phyloP scores from a whole-genome alignment of 1,140 invertebrate species.

The Nautilus pompilius region DNA sequence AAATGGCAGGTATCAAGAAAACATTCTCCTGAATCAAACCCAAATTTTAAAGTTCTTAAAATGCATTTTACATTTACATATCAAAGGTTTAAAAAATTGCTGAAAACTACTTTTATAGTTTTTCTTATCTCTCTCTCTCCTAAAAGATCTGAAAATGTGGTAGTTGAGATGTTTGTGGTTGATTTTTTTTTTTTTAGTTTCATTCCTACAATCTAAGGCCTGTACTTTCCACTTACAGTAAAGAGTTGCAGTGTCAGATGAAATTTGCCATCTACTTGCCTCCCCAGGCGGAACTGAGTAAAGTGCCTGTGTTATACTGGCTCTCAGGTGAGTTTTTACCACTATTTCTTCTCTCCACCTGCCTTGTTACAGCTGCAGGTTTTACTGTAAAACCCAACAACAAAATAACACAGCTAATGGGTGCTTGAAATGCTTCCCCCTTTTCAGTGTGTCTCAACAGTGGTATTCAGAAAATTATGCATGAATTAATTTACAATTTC shows the following conservation, averaged over 20 bases:
- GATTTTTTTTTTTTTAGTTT: background rate
- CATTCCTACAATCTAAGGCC: background rate
- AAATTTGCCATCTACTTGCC: conserved; percentile 91
- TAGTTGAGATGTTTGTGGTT: background rate
- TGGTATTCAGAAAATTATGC: no score
- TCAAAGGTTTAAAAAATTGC: background rate
- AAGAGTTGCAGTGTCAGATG: conserved; percentile 81
- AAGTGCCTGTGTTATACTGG: conserved; percentile 86
- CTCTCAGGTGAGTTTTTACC: conserved; percentile 74
- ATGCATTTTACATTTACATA: background rate
- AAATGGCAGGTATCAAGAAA: no score
- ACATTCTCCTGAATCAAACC: no score
- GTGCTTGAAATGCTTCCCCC: no score
- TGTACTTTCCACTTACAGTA: conserved; percentile 55
- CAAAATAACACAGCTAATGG: no score
- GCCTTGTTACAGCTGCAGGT: no score
- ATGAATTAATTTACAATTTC: no score
- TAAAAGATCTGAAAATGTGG: background rate
- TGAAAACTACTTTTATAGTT: background rate
- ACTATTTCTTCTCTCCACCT: no score
- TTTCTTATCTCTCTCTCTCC: background rate
- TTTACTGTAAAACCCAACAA: no score
- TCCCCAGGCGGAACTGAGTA: conserved; percentile 67
- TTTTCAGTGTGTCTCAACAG: no score
- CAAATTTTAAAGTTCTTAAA: background rate